Evolutionary conservation across 2,797 vertebrate genomes (phyloP), one percentile per base, ranked within the genome.

Genomic region (Pangasius mekongensis): DNA sequence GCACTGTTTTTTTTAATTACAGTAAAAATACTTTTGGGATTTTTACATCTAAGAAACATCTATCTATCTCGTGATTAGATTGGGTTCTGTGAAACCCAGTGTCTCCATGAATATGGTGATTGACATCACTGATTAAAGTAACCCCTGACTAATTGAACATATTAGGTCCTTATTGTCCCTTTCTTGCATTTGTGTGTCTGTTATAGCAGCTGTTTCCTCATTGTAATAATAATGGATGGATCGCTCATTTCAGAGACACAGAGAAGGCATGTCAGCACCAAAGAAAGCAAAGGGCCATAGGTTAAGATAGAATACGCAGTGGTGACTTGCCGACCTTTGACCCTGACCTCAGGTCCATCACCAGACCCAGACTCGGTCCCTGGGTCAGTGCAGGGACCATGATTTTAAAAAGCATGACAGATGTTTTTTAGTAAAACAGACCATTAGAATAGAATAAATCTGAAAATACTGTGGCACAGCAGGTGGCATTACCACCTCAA

Each of bases 161-260:
- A 86, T 89, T 87, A 73, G 73, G 39, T 11, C 20, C 6, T 82
- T 86, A 73, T 49, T 83, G 76, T 83, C 60, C 73, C 54, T 64
- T 73, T 33, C 27, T 36, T 64, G 47, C 76, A 84, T 90, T 49
- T 89, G n/a, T 27, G 39, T 86, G 62, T 74, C 80, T 87, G 86
- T 86, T 88, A 89, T 78, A 91, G 86, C 91, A 89, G 91, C 90
- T 91, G 91, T 87, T 85, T 85, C 52, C 54, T 83, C 85, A 87
- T 90, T 91, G 86, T 91, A 81, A 33, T 56, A 83, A 84, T 73
- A 89, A 58, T 77, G 73, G 84, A 86, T 87, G 77, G 77, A 87
- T 84, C 62, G 73, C 71, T 85, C 36, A 62, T 80, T 90, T 87
- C 81, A 87, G 49, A 80, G 71, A 6, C 52, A 88, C 71, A 47